Base-by-base conservation (phyloP, 2,113 vertebrate genomes). In the Rhadina sibilatrix region DNA sequence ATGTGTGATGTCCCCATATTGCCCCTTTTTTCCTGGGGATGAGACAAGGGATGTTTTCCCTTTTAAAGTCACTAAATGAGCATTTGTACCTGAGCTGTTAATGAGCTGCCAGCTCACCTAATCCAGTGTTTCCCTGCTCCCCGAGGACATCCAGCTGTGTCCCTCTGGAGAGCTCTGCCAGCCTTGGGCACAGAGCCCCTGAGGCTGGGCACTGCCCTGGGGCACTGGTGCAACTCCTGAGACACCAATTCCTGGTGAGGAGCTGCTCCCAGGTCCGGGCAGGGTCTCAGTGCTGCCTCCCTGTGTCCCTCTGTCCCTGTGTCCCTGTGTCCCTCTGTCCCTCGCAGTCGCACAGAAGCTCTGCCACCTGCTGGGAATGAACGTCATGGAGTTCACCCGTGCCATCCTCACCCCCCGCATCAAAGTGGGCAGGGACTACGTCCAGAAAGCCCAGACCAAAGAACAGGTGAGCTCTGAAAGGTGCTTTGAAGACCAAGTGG, bases 361-460 rank as follows among this genome's bases (percentile, higher is more conserved):
- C 89, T 99, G 99, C 97, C 99, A 99, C 72, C 98, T 99, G 49
- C 98, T 99, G 83, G 99, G 99, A 35, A 98, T 99, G 98, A 99
- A 99, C 33, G 99, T 99, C 61, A 99, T 99, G 99, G 99, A 99
- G 97, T 99, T 99, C 74, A 99, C 99, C 33, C 98, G 99, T 11
- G 99, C 99, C 94, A 99, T 99, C 84, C 98, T 99, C 69, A 99
- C 99, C 1, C 99, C 99, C 0, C 98, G 99, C 92, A 99, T 99
- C 97, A 99, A 99, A 94, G 99, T 99, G n/a, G 99, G 99, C 93
- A 97, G 99, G 93, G 99, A 99, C 97, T 99, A 99, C 0, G 99
- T 99, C 20, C 99, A 99, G 98, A 99, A 99, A 98, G 99, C 99
- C 30, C 99, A 99, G 97, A 99, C 99, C 93, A 99, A 99, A 97